Base-by-base conservation (phyloP, 2,888 invertebrate genomes). In the Bellardia pandia region DNA sequence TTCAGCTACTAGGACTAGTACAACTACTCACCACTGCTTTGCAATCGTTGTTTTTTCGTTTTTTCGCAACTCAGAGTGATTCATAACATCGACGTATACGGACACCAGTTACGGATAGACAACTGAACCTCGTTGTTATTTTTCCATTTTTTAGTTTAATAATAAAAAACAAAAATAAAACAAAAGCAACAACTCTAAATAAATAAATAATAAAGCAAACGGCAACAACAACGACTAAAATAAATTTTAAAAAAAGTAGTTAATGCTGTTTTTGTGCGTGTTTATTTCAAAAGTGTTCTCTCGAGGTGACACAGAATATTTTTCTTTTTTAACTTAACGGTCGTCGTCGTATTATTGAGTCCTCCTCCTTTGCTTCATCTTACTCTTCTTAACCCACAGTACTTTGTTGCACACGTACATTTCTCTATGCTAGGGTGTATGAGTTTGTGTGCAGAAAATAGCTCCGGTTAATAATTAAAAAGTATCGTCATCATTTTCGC, bases 1-100 rank as follows among this genome's bases (percentile, higher is more conserved):
- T 40, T 45, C 64, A 66, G 66, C 68, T 48, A 71, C 16, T 64
- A 62, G 53, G 48, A 72, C 13, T n/a, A 37, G 56, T 53, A 16
- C 62, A 60, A 40, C 37, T 85, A 69, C 69, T 69, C 68, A 58
- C 79, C 51, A 68, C 40, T 68, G 81, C 77, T 51, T 81, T 78
- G 81, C 62, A 81, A 85, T 74, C 74, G 68, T 45, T 53, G 68
- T 58, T 77, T 80, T 45, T 45, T 45, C 45, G 11, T 87, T 78
- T 84, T 87, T 85, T 82, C 74, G 81, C 84, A 84, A 76, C 71
- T 88, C 89, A 89, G 89, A 89, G 89, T 89, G 88, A 89, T 88
- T 88, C 88, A 89, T 86, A 88, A 86, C 88, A 78, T 84, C 89
- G 83, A 75, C 88, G 88, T 85, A 86, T 89, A 87, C 88, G 87